A percentile compares a stretch with the other conserved stretches of the same genome.
These are phyloP conservation scores for Himalopsyche kuldschensis DNA, from an alignment of 2,888 invertebrate species.

Conservation along the genomic window DNA sequence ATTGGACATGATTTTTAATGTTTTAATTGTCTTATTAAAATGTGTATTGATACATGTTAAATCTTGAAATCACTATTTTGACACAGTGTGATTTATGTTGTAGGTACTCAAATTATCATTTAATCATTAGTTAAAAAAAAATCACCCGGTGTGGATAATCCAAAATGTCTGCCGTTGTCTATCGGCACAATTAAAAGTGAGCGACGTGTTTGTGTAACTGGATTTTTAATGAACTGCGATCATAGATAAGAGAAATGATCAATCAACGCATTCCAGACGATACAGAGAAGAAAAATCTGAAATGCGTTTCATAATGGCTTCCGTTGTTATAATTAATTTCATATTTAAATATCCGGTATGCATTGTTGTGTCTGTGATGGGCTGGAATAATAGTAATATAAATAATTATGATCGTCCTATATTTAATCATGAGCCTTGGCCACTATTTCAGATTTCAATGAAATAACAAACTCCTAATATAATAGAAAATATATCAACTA, in stretches of 20 bases:
- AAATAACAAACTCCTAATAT: no score
- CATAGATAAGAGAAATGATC: not conserved
- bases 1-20: no score
- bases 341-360: not conserved
- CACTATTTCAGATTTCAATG: no score
- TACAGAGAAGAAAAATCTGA: not conserved
- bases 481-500: no score
- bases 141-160: not conserved
- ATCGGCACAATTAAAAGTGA: not conserved
- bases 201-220: not conserved
- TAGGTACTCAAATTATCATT: no score
- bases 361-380: not conserved
- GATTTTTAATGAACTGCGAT: not conserved
- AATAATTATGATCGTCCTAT: no score
- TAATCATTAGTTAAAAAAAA: not conserved
- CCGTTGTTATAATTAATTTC: not conserved
- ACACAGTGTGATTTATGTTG: no score
- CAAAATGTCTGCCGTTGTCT: not conserved
- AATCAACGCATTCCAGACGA: not conserved
- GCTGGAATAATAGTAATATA: no score
- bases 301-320: not conserved
- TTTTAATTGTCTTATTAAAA: no score
- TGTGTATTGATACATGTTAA: no score
- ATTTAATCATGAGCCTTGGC: no score
- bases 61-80: no score